These are phyloP conservation scores for Pterois miles DNA, from an alignment of 2,797 vertebrate genomes.

Conservation along the genomic window DNA sequence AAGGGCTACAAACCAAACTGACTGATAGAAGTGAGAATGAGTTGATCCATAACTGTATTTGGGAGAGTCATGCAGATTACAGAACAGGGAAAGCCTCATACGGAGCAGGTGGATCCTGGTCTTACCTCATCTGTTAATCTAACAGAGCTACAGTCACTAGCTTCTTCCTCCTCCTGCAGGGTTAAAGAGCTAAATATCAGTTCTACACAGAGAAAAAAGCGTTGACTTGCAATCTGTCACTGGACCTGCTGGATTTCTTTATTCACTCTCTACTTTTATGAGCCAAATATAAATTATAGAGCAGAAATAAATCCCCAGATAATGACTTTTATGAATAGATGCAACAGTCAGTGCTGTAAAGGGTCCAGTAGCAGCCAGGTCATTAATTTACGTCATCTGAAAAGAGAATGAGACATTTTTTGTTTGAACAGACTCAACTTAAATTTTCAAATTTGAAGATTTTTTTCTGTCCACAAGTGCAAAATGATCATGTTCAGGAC, in stretches of 20 bases:
- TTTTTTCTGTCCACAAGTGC: background rate
- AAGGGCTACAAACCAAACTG: background rate
- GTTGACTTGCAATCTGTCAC: background rate
- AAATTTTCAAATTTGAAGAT: background rate
- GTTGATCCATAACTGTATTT: background rate
- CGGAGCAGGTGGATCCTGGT: constrained; percentile 38
- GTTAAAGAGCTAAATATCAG: constrained; percentile 69
- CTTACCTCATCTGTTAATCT: constrained; percentile 74
- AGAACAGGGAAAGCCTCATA: background rate
- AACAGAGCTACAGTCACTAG: constrained; percentile 75
- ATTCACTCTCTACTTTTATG: background rate
- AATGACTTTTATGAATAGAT: fast-evolving
- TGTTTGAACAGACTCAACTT: background rate
- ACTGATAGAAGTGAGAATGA: background rate
- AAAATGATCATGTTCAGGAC: background rate
- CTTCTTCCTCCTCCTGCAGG: constrained; percentile 71
- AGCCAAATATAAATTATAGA: background rate
- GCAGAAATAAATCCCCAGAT: background rate
- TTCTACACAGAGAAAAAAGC: constrained; percentile 18
- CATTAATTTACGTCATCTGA: background rate
- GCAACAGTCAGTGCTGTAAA: background rate
- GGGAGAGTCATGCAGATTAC: constrained; percentile 61
- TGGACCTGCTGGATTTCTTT: background rate
- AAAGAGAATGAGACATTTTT: background rate
- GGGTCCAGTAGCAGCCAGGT: background rate